Percentiles rank a stretch among this genome's conserved stretches.
Evolutionary conservation across 2,113 vertebrate genomes (phyloP).

Genomic region (Hoplias malabaricus): DNA sequence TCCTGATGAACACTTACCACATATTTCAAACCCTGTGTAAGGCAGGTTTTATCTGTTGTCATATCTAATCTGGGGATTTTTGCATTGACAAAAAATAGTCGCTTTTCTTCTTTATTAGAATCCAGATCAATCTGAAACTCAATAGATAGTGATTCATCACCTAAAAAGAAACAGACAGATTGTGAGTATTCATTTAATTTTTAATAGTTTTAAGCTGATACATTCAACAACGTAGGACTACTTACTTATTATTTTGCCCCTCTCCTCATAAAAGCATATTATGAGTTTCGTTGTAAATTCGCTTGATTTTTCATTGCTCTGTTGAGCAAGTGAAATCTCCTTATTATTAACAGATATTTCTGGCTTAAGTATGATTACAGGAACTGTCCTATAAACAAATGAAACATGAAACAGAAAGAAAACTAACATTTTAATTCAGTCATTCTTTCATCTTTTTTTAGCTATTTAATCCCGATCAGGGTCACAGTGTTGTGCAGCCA

Average conservation of each 20-base stretch:
- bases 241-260: conserved; percentile 32
- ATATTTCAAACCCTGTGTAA: not conserved
- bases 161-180: conserved; percentile 29
- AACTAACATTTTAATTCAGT: no score
- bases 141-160: conserved; percentile 21
- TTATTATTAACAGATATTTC: fast-evolving
- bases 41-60: not conserved
- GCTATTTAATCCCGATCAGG: no score
- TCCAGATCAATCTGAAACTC: conserved; percentile 56
- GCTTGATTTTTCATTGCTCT: not conserved
- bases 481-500: no score
- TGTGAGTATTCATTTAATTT: not conserved
- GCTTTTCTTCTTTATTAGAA: conserved; percentile 43
- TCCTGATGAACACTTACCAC: conserved; percentile 33
- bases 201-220: not conserved
- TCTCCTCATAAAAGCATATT: conserved; percentile 46
- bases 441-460: no score
- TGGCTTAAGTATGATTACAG: conserved; percentile 52
- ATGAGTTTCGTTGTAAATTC: not conserved
- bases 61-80: not conserved
- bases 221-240: not conserved
- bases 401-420: no score
- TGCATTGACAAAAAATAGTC: conserved; percentile 21
- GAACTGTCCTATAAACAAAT: conserved; percentile 47
- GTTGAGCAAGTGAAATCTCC: not conserved